Evolutionary conservation across 2,888 invertebrate genomes (phyloP), one percentile per base, ranked within the genome.

Genomic region (Drepana falcataria): DNA sequence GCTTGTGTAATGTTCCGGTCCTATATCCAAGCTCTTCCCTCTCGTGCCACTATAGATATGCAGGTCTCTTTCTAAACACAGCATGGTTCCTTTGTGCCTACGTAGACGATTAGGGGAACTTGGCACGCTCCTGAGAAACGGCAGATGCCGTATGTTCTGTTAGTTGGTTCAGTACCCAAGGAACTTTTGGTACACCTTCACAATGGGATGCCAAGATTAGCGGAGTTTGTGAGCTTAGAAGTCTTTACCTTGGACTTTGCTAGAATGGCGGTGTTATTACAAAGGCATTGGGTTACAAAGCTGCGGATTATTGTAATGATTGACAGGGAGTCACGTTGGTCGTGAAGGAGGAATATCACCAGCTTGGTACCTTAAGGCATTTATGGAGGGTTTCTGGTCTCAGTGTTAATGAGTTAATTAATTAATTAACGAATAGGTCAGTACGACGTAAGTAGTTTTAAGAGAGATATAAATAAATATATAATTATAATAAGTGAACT

Each of bases 101-200:
- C 66, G 70, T 70, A 76, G 78, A 81, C 85, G 87, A 87, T 87
- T 87, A 87, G 86, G 85, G 83, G 86, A 73, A 83, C 83, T 77
- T 77, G 83, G 84, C 87, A 87, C 86, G 86, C 78, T 87, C 87
- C 86, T 90, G 88, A 85, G 90, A 90, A 83, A 77, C 81, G 81
- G 83, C 90, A 90, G 89, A 89, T 90, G 89, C 88, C 85, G 73
- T 70, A 73, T 78, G 77, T 79, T 83, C 59, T 79, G 74, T 72
- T 85, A 81, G 81, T 84, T 79, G 80, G 72, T 69, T 73, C 78
- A 72, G 65, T 73, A 73, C 73, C 68, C 71, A 62, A 65, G 65
- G 71, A 80, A 84, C 81, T 81, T 83, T 77, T 74, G 79, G 78
- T 79, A 79, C 71, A 75, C 71, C 68, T 73, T 68, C 68, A 77